phyloP scores from a whole-genome alignment of 1,140 invertebrate genomes.

The Pseudomyrmex concolor region DNA sequence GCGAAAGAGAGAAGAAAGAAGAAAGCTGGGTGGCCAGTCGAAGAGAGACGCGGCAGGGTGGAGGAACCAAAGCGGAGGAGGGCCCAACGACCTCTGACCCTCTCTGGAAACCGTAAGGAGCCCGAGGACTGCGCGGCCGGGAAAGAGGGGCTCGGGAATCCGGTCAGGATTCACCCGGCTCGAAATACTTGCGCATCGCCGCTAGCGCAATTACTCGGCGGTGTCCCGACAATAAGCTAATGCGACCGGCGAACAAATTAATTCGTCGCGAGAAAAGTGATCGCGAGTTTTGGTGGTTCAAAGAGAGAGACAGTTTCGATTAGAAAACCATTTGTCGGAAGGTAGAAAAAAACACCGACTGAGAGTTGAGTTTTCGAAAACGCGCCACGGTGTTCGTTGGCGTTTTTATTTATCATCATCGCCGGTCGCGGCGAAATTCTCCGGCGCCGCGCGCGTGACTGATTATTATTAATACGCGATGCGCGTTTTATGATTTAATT shows the following conservation, averaged over 20 bases:
- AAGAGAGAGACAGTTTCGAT: background rate
- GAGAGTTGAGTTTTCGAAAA: no score
- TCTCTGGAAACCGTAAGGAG: slow-evolving; percentile 66
- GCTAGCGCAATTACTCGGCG: slow-evolving; percentile 25
- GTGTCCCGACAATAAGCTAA: background rate
- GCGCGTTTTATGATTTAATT: slow-evolving; percentile 47
- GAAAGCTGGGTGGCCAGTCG: slow-evolving; percentile 57
- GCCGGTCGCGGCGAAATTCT: background rate
- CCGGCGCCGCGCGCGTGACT: background rate
- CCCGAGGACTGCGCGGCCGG: slow-evolving; percentile 59
- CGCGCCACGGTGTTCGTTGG: no score
- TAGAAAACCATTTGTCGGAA: no score
- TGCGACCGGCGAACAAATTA: slow-evolving; percentile 54
- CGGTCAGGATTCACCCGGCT: slow-evolving; percentile 66
- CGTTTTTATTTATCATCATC: slow-evolving; percentile 6
- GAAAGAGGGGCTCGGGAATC: slow-evolving; percentile 69
- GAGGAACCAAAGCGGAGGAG: slow-evolving; percentile 70
- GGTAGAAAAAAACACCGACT: no score
- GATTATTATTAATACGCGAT: slow-evolving; percentile 45
- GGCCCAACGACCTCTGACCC: slow-evolving; percentile 72
- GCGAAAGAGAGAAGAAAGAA: slow-evolving; percentile 13
- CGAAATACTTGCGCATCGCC: slow-evolving; percentile 66
- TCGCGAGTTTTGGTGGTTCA: background rate
- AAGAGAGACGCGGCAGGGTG: slow-evolving; percentile 34
- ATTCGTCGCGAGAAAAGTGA: slow-evolving; percentile 56